These are phyloP conservation scores for Marcusenius ussheri DNA, from an alignment of 2,113 vertebrate species.

Conservation along the genomic window DNA sequence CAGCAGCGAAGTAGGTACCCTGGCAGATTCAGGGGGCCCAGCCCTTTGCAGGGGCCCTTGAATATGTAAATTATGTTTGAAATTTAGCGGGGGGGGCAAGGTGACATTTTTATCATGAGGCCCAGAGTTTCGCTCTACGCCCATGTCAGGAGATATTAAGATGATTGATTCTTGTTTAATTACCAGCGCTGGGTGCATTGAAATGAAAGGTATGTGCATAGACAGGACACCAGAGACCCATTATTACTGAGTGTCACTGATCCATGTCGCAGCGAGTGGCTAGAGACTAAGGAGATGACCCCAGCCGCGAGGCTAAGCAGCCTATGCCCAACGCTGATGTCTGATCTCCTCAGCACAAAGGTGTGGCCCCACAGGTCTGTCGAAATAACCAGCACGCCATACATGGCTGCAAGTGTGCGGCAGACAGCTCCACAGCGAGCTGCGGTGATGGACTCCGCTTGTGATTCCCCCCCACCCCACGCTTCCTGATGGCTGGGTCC, in stretches of 20 bases:
- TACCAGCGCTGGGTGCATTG: not conserved
- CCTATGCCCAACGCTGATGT: not conserved
- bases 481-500: not conserved
- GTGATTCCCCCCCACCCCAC: not conserved
- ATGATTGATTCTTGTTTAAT: slow-evolving; percentile 2
- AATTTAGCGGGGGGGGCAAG: not conserved
- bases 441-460: not conserved
- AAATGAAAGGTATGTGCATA: not conserved
- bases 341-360: not conserved
- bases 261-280: not conserved
- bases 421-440: not conserved
- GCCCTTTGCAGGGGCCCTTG: not conserved
- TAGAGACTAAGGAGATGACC: not conserved
- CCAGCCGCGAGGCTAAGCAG: not conserved
- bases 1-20: not conserved
- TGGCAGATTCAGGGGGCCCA: not conserved
- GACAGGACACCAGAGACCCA: not conserved
- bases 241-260: not conserved
- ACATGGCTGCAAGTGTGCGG: not conserved
- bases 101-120: not conserved
- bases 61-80: not conserved
- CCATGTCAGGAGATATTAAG: not conserved
- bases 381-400: not conserved
- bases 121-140: not conserved
- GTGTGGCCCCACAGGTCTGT: not conserved